Conservation (phyloP, 2,888 invertebrate species). For the Eupithecia inturbata region DNA sequence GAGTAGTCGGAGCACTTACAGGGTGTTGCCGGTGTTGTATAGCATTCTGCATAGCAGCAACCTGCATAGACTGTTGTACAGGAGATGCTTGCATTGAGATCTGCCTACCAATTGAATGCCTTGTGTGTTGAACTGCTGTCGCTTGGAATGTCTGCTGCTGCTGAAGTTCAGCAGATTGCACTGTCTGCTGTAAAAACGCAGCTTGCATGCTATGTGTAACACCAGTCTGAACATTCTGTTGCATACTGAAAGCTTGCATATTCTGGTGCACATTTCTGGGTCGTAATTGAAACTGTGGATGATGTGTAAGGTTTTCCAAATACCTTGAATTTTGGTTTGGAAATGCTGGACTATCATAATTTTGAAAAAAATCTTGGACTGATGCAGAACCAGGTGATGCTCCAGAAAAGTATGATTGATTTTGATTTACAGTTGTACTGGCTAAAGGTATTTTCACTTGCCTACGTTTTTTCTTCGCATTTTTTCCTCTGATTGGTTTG, state of each 20-base stretch:
- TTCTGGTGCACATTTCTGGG: constrained; percentile 48
- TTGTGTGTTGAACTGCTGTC: constrained; percentile 23
- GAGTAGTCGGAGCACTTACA: constrained; percentile 58
- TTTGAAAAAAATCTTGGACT: constrained; percentile 64
- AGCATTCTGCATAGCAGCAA: constrained; percentile 20
- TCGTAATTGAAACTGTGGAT: constrained; percentile 69
- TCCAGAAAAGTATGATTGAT: constrained; percentile 36
- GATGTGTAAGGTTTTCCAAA: constrained; percentile 69
- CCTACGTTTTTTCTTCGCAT: constrained; percentile 66
- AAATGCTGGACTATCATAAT: constrained; percentile 65
- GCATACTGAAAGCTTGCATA: constrained; percentile 25
- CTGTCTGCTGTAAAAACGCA: constrained; percentile 23
- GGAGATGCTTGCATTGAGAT: constrained; percentile 26
- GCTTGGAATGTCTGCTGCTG: constrained; percentile 27
- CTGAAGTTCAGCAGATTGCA: constrained; percentile 17
- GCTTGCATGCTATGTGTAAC: constrained; percentile 29
- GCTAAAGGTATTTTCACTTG: constrained; percentile 54
- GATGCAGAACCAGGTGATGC: constrained; percentile 47
- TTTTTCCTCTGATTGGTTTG: constrained; percentile 55
- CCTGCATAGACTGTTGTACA: constrained; percentile 27
- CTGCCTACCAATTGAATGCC: constrained; percentile 24
- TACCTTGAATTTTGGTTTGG: constrained; percentile 66
- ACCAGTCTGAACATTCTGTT: constrained; percentile 30
- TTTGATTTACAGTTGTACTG: constrained; percentile 44
- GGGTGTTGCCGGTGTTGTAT: constrained; percentile 50